These are phyloP conservation scores for Amphipyra berbera DNA, from an alignment of 2,888 invertebrate species.

Conservation along the genomic window DNA sequence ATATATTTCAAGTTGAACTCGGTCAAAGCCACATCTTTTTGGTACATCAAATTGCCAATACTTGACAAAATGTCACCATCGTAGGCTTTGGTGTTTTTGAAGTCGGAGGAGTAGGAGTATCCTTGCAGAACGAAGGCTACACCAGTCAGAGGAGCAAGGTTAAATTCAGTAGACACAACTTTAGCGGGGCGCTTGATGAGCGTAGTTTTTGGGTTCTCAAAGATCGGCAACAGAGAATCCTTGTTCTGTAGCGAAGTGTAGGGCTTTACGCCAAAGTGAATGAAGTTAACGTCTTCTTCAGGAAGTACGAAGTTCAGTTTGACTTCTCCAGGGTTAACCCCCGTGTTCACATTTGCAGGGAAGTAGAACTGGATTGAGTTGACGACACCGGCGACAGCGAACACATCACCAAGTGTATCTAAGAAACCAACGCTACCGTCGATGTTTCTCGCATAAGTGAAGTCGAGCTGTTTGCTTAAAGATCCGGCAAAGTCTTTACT, in stretches of 20 bases:
- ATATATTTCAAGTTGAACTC: constrained; percentile 85
- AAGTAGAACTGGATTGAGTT: constrained; percentile 89
- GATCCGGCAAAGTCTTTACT: constrained; percentile 68
- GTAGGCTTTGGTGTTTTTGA: constrained; percentile 74
- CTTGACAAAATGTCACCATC: constrained; percentile 59
- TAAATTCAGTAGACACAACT: constrained; percentile 69
- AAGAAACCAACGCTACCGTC: constrained; percentile 91
- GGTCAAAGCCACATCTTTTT: constrained; percentile 83
- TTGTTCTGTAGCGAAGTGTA: constrained; percentile 90
- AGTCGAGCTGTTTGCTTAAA: constrained; percentile 81
- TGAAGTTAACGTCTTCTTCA: constrained; percentile 84
- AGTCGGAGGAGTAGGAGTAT: constrained; percentile 86
- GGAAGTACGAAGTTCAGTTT: constrained; percentile 83
- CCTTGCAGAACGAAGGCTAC: constrained; percentile 86
- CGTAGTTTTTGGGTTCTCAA: constrained; percentile 82
- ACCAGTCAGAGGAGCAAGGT: constrained; percentile 85
- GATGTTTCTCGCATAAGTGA: constrained; percentile 87
- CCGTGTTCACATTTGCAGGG: constrained; percentile 87
- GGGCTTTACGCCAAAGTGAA: constrained; percentile 91
- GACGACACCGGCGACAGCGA: constrained; percentile 90
- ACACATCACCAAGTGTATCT: constrained; percentile 90
- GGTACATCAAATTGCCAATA: constrained; percentile 67
- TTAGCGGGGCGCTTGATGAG: constrained; percentile 75
- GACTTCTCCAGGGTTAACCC: constrained; percentile 79
- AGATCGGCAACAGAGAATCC: constrained; percentile 85